Evolutionary conservation across 2,888 invertebrate genomes (phyloP).

Genomic region (Bombylius major): DNA sequence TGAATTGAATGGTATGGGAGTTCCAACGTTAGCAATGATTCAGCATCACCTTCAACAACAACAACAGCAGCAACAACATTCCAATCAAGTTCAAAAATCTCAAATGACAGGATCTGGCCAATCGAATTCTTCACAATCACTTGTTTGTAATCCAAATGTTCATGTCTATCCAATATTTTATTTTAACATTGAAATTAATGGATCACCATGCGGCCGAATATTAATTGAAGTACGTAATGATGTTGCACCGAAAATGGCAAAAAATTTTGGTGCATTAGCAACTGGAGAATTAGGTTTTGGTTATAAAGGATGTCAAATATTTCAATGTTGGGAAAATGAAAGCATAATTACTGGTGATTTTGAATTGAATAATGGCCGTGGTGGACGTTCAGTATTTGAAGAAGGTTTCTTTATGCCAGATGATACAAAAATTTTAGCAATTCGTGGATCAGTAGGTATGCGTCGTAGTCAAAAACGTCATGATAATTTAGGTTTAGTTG

Average conservation of each 20-base stretch:
- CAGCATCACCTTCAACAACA: slow-evolving; percentile 14
- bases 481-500: slow-evolving; percentile 69
- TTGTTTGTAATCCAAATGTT: slow-evolving; percentile 41
- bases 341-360: slow-evolving; percentile 72
- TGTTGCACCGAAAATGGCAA: slow-evolving; percentile 68
- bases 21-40: slow-evolving; percentile 14
- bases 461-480: slow-evolving; percentile 66
- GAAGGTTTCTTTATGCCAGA: slow-evolving; percentile 70
- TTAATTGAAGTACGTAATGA: slow-evolving; percentile 66
- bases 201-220: slow-evolving; percentile 54
- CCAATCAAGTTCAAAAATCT: slow-evolving; percentile 16
- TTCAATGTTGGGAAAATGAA: slow-evolving; percentile 73
- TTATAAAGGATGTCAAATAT: slow-evolving; percentile 67
- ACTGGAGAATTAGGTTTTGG: slow-evolving; percentile 63
- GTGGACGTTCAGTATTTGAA: slow-evolving; percentile 63
- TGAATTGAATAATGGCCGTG: slow-evolving; percentile 67
- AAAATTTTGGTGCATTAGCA: slow-evolving; percentile 59
- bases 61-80: slow-evolving; percentile 17
- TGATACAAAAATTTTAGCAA: slow-evolving; percentile 61
- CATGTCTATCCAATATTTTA: slow-evolving; percentile 58
- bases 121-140: slow-evolving; percentile 13
- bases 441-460: slow-evolving; percentile 70
- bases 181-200: slow-evolving; percentile 64
- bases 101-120: slow-evolving; percentile 10
- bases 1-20: slow-evolving; percentile 15